Conservation (phyloP, 2,888 invertebrate species). For the Dicycla oo region DNA sequence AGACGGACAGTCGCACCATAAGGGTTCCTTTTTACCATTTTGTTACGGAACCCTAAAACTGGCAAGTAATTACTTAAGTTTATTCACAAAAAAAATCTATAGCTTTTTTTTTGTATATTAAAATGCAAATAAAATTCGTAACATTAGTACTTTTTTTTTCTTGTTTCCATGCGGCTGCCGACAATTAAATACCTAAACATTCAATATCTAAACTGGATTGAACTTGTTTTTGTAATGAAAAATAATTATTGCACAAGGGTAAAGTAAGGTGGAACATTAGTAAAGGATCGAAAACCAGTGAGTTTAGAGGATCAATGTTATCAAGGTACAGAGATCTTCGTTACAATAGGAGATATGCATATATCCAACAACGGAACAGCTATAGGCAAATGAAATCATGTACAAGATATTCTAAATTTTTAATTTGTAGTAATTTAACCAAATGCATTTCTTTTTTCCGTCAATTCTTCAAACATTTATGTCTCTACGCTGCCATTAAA, state of each 20-base stretch:
- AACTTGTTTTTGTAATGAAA: background rate
- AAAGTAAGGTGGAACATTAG: background rate
- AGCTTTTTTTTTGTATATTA: background rate
- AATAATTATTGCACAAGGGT: background rate
- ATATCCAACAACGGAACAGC: background rate
- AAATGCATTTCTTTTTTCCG: background rate
- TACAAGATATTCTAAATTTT: background rate
- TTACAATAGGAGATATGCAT: background rate
- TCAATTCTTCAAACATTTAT: background rate
- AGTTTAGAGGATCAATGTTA: background rate
- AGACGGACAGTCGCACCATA: no score
- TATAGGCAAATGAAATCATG: background rate
- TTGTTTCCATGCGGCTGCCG: background rate
- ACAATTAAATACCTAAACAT: constrained; percentile 23
- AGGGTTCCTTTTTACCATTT: no score
- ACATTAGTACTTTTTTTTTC: background rate
- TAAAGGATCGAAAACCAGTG: background rate
- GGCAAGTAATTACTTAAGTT: no score
- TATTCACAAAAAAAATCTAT: no score
- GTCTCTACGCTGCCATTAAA: background rate
- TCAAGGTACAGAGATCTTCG: background rate
- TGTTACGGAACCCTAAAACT: no score
- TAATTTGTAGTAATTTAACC: background rate
- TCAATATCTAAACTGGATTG: background rate
- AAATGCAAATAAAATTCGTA: background rate